Conservation (phyloP, 2,888 invertebrate genomes). For the Drosophila histrio region DNA sequence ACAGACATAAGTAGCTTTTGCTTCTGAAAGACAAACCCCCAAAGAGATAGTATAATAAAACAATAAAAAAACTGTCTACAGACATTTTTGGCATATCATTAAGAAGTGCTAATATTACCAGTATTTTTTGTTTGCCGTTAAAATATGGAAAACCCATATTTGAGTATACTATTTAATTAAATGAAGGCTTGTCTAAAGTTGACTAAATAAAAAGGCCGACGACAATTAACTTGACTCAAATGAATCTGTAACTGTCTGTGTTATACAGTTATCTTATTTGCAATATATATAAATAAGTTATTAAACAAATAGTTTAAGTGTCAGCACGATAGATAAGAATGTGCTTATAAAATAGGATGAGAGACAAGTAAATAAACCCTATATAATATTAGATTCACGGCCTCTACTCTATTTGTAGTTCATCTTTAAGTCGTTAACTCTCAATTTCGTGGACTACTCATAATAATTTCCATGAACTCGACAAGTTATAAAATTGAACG, state of each 20-base stretch:
- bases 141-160: neutral
- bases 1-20: neutral
- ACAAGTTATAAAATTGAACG: slow-evolving; percentile 32
- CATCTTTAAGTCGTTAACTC: slow-evolving; percentile 11
- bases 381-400: neutral
- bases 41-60: neutral
- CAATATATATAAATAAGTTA: neutral
- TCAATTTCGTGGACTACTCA: slow-evolving; percentile 20
- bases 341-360: neutral
- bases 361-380: neutral
- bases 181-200: neutral
- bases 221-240: slow-evolving; percentile 5
- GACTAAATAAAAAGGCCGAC: neutral
- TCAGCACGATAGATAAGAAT: neutral
- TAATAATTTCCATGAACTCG: slow-evolving; percentile 35
- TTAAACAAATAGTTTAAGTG: neutral
- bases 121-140: neutral
- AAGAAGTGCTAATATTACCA: slow-evolving; percentile 19
- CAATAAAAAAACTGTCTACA: neutral
- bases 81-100: neutral
- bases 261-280: neutral
- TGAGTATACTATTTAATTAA: neutral
- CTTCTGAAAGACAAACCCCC: slow-evolving; percentile 30
- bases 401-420: neutral
- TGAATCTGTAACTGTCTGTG: neutral